Conservation (phyloP, 2,113 vertebrate species). For the Acanthochromis polyacanthus region DNA sequence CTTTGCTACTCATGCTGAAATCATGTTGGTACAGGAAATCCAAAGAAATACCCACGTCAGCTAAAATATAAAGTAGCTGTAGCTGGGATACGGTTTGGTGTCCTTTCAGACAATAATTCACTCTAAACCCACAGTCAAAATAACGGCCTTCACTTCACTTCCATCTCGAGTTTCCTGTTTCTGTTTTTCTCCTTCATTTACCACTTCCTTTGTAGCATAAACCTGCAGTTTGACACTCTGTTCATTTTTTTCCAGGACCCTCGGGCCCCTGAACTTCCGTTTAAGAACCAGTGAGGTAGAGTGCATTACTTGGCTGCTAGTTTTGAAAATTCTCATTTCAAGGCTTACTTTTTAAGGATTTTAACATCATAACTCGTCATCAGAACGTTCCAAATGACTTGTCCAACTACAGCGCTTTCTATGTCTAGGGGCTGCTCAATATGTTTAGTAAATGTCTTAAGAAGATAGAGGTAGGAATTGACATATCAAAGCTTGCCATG, state of each 20-base stretch:
- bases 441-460: conserved; percentile 13
- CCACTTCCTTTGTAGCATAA: neutral
- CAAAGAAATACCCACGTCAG: neutral
- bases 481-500: conserved; percentile 44
- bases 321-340: neutral
- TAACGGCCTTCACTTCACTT: conserved; percentile 22
- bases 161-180: conserved; percentile 22
- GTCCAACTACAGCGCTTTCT: neutral
- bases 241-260: neutral
- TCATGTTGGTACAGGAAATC: no score
- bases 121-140: conserved; percentile 5
- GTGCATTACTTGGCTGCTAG: no score
- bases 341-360: neutral
- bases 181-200: neutral
- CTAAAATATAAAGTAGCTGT: neutral
- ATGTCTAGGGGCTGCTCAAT: neutral
- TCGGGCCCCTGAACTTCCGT: neutral
- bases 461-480: conserved; percentile 11
- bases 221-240: neutral
- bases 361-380: neutral
- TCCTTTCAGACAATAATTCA: neutral
- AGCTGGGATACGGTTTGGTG: neutral
- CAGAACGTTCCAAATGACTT: neutral
- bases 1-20: no score
- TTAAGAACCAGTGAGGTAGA: no score